Base-by-base conservation (phyloP, 2,113 vertebrate species). In the Myanophis thanlyinensis region DNA sequence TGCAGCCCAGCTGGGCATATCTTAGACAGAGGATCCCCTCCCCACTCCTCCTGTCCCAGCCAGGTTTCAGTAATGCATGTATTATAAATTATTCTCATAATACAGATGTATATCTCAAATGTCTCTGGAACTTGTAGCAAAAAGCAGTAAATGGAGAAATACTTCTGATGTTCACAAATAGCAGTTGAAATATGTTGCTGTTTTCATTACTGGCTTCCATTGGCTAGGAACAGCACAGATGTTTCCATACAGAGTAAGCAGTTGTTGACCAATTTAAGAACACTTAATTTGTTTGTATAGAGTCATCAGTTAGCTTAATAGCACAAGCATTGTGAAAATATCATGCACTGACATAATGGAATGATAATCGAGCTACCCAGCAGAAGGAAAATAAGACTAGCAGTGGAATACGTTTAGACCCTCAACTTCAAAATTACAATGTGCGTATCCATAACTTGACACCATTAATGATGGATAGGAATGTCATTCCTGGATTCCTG, bases 201-300 rank as follows among this genome's bases (percentile, higher is more conserved):
- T 48, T 91, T 56, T 86, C 84, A 48, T 35, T 53, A 48, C 52
- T n/a, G 51, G 10, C 25, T 48, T 91, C 30, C 59, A 53, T 56
- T 56, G 52, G 9, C 23, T 56, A 20, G 18, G 54, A 23, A 53
- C 51, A 56, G 80, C 52, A 91, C 27, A 35, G 35, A 49, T 85
- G 49, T 85, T 54, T 56, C 13, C 56, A 53, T 48, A 3, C 56
- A 40, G 30, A 91, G 44, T n/a, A 9, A 56, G 18, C 90, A 86
- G 84, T 53, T 86, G 90, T 86, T 91, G 52, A 86, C 84, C 18
- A 91, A 47, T 27, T 91, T 84, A 91, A 53, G 44, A 86, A 47
- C 84, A 86, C 44, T 85, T 86, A 67, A 67, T 22, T 53, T 59
- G 52, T 44, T 53, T 91, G 44, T 30, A 86, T 86, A 56, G 25